phyloP scores from a whole-genome alignment of 2,888 invertebrate genomes.

The Strigamia maritima region DNA sequence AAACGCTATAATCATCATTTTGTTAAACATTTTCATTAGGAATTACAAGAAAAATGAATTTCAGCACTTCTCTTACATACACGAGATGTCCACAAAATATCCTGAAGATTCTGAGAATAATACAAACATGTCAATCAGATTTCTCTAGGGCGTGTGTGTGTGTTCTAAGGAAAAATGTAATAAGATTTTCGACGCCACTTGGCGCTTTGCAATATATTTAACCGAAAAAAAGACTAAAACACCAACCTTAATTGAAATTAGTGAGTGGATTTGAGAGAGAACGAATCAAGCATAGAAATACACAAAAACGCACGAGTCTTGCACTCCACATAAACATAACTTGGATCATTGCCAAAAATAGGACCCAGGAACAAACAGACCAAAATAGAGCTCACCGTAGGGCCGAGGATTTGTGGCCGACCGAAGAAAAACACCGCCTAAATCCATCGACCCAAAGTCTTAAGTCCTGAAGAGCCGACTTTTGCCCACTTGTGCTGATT shows the following conservation, averaged over 20 bases:
- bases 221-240: background rate
- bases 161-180: no score
- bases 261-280: constrained; percentile 12
- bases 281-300: background rate
- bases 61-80: no score
- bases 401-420: constrained; percentile 14
- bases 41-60: no score
- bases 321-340: background rate
- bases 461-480: background rate
- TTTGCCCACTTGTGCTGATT: background rate
- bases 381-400: background rate
- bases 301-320: background rate
- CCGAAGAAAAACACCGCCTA: constrained; percentile 16
- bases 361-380: background rate
- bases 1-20: background rate
- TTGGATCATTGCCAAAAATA: background rate
- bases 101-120: no score
- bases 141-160: no score
- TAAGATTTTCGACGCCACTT: no score
- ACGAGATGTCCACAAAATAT: no score
- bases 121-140: no score
- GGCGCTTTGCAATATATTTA: no score
- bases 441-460: constrained; percentile 8
- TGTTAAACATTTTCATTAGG: no score
- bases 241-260: constrained; percentile 11